phyloP scores from a whole-genome alignment of 2,113 vertebrate species.

The Hippotragus niger region DNA sequence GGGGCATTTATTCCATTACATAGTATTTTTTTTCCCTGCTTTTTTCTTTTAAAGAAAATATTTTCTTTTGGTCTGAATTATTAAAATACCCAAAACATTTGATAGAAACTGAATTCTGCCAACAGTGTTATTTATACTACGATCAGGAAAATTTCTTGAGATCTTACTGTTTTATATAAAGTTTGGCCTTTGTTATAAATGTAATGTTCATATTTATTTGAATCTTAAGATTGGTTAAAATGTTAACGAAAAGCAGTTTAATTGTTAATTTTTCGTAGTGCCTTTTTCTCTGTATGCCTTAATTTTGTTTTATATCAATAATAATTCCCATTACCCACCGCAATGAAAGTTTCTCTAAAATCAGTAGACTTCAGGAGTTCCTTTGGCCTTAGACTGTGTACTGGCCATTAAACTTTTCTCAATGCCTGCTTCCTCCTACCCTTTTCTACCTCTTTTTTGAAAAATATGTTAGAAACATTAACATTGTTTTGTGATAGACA shows the following conservation, averaged over 20 bases:
- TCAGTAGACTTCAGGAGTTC: slow-evolving; percentile 48
- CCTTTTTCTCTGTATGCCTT: slow-evolving; percentile 83
- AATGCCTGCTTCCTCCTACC: slow-evolving; percentile 46
- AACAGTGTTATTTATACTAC: slow-evolving; percentile 12
- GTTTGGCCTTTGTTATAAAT: slow-evolving; percentile 43
- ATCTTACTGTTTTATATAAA: slow-evolving; percentile 30
- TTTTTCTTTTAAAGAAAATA: slow-evolving; percentile 25
- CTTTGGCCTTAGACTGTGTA: slow-evolving; percentile 49
- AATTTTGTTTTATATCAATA: slow-evolving; percentile 73
- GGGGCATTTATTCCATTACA: neutral
- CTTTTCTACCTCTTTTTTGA: slow-evolving; percentile 55
- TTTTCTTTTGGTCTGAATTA: slow-evolving; percentile 19
- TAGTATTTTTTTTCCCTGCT: neutral
- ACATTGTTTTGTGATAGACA: slow-evolving; percentile 17
- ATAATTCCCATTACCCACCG: slow-evolving; percentile 50
- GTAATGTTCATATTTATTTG: slow-evolving; percentile 52
- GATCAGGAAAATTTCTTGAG: slow-evolving; percentile 25
- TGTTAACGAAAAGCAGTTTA: slow-evolving; percentile 43
- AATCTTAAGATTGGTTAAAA: slow-evolving; percentile 34
- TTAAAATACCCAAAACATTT: slow-evolving; percentile 40
- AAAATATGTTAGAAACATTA: neutral
- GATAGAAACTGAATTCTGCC: slow-evolving; percentile 27
- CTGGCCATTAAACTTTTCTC: slow-evolving; percentile 28
- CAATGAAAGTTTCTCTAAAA: slow-evolving; percentile 54
- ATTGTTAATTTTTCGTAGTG: slow-evolving; percentile 71